These are phyloP conservation scores for Centrocercus urophasianus DNA, from an alignment of 2,113 vertebrate species.

Conservation along the genomic window DNA sequence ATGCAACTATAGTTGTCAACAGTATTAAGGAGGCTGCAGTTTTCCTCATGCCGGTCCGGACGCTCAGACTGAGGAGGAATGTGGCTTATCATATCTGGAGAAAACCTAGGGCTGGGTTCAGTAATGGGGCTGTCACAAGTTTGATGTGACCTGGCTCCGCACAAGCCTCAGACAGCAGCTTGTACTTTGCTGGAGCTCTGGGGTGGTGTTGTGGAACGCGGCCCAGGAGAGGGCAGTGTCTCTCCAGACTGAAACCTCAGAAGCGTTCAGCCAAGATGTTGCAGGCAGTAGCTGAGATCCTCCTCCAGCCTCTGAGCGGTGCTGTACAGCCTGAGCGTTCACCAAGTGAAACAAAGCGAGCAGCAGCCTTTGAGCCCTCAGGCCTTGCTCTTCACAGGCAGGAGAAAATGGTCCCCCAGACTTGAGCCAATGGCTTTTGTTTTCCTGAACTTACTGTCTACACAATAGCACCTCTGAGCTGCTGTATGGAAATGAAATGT, in stretches of 20 bases:
- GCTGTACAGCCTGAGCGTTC: neutral
- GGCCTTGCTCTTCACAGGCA: neutral
- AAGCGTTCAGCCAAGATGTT: neutral
- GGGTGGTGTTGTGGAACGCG: neutral
- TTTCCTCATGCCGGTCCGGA: neutral
- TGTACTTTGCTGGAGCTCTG: neutral
- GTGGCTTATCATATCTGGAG: neutral
- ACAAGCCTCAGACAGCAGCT: neutral
- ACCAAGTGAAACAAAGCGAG: neutral
- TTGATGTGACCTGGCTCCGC: neutral
- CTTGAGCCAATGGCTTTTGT: fast-evolving
- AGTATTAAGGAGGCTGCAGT: neutral
- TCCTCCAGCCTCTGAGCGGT: neutral
- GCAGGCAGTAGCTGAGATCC: neutral
- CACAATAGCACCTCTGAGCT: neutral
- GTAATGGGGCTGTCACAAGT: neutral
- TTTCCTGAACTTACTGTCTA: neutral
- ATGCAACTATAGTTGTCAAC: neutral
- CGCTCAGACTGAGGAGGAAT: fast-evolving
- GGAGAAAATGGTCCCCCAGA: neutral
- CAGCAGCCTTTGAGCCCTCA: neutral
- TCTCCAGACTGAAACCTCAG: neutral
- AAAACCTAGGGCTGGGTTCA: neutral
- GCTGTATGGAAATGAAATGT: neutral
- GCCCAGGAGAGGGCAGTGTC: neutral